Evolutionary conservation across 2,113 vertebrate genomes (phyloP), one percentile per base, ranked within the genome.

Genomic region (Dipodomys merriami): DNA sequence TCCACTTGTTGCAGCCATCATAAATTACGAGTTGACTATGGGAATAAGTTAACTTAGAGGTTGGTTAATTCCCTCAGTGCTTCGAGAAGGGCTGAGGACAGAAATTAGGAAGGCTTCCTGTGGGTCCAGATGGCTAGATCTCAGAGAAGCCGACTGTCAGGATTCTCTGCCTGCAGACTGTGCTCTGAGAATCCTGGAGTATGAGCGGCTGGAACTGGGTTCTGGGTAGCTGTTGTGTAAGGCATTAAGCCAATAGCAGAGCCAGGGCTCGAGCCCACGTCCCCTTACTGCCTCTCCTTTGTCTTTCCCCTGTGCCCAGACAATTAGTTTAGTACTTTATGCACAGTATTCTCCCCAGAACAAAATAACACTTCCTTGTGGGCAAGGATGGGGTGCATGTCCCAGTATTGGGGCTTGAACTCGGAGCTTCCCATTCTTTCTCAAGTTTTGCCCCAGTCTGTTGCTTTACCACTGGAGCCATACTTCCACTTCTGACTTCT

Each of bases 151-250:
- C 81, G 65, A 13, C 30, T 46, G 27, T 49, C 49, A 49, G 49
- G 49, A 2, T 62, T 67, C 6, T 30, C 33, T 84, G 57, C 35
- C 62, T 85, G 20, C 1, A 25, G 72, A 27, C n/a, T 4, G 15
- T 18, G 35, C 25, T 5, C 33, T 0, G 27, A 23, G 33, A 67
- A 2, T 4, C 2, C 1, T 33, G 44, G 23, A 39, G 15, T 0
- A 44, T 5, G 0, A 7, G 57, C 6, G 27, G n/a, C 39, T 35
- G 10, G 39, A 69, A 3, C 60, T 49, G 81, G 33, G 22, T 2
- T 44, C 3, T 3, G 1, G 16, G 6, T 10, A 69, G 25, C 25
- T 62, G 29, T n/a, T 13, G 0, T 27, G 4, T 39, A 33, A 22
- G 19, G 18, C 60, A 29, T n/a, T 12, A 5, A 72, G 33, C 27